Evolutionary conservation across 2,888 invertebrate genomes (phyloP), one percentile per base, ranked within the genome.

Genomic region (Drosophila prostipennis): DNA sequence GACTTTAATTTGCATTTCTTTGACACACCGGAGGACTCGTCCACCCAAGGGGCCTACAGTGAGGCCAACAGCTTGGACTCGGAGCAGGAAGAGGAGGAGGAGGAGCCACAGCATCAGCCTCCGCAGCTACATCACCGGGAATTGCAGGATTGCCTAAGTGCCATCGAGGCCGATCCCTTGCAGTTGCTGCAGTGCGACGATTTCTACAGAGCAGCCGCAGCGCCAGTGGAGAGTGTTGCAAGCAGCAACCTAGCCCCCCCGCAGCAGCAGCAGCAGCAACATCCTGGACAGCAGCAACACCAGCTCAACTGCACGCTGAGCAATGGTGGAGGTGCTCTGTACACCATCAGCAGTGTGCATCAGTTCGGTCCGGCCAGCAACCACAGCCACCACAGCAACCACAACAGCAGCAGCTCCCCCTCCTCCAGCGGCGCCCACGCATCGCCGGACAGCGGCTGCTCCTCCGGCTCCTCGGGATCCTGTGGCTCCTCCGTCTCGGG

Each of bases 1-100:
- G 96, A 96, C 91, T 96, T 96, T 92, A 95, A 96, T 92, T 93
- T 96, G 90, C 94, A 95, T 91, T 96, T 96, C 93, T 96, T 96
- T 93, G 96, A 96, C 92, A 93, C 92, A 74, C 93, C 94, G 72
- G 95, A 95, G 87, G 94, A 94, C 87, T 94, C 94, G 85, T 94
- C 93, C 79, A 94, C 94, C 7, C 94, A 94, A 89, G 94, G 94
- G 8, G 94, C 94, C 52, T 95, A 94, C 91, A 94, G 95, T 51
- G 85, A 89, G 91, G 93, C 94, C 39, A 94, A 94, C 37, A 95
- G 95, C 57, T 94, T 95, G 58, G 95, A 94, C 65, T 94, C 93
- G n/a, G 87, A 82, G 26, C 73, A 59, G 14, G 82, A 78, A 34
- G 74, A 78, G 54, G 67, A 67, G 6, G 63, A 26, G 19, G 19